Evolutionary conservation across 2,113 vertebrate species (phyloP).

Genomic region (Halichoeres trimaculatus): DNA sequence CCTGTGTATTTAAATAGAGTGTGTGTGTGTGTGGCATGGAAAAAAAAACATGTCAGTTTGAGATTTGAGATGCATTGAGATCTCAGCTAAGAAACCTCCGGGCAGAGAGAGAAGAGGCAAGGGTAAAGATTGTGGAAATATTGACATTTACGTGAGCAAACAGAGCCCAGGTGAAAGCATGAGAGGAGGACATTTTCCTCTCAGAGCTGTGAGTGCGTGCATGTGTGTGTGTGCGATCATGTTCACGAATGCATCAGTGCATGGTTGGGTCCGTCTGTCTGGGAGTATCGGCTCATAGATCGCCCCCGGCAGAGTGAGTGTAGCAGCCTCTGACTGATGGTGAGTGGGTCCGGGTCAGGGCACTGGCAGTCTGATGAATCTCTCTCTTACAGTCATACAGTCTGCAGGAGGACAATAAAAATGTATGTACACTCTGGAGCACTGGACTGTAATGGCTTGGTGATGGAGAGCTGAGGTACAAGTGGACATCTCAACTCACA

Average conservation of each 20-base stretch:
- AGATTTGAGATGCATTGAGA: slow-evolving; percentile 51
- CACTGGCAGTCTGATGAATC: slow-evolving; percentile 59
- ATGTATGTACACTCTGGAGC: slow-evolving; percentile 37
- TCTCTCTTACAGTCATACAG: slow-evolving; percentile 14
- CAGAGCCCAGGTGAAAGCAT: slow-evolving; percentile 70
- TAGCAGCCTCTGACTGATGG: slow-evolving; percentile 63
- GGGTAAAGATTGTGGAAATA: slow-evolving; percentile 79
- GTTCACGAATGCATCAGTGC: slow-evolving; percentile 62
- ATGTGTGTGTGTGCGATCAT: slow-evolving; percentile 48
- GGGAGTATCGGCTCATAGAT: slow-evolving; percentile 56
- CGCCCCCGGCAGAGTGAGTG: slow-evolving; percentile 54
- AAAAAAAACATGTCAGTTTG: slow-evolving; percentile 67
- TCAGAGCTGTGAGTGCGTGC: slow-evolving; percentile 20
- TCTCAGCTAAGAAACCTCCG: slow-evolving; percentile 36
- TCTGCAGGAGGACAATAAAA: slow-evolving; percentile 49
- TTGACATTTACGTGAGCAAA: slow-evolving; percentile 79
- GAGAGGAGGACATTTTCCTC: slow-evolving; percentile 56
- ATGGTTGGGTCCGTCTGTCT: slow-evolving; percentile 60
- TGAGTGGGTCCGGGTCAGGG: slow-evolving; percentile 61
- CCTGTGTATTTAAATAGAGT: slow-evolving; percentile 56
- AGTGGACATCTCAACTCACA: not conserved
- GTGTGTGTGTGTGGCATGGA: slow-evolving; percentile 32
- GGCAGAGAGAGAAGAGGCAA: slow-evolving; percentile 46
- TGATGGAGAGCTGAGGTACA: slow-evolving; percentile 12
- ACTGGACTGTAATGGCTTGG: slow-evolving; percentile 24